Evolutionary conservation across 2,888 invertebrate genomes (phyloP).

Genomic region (Heliconius charithonia): DNA sequence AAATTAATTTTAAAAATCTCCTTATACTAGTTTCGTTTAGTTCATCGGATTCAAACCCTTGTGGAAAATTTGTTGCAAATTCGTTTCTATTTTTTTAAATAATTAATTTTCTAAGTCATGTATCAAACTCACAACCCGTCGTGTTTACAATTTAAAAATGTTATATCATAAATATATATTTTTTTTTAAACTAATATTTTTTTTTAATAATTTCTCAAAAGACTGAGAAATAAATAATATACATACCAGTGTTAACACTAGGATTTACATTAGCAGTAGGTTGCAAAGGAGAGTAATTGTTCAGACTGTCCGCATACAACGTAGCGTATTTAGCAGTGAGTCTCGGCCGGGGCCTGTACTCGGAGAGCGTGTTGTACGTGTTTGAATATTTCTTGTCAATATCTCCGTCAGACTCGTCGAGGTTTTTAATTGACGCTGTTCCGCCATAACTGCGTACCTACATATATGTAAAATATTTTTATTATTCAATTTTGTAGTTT

Average conservation of each 20-base stretch:
- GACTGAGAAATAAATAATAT: too few relatives aligned
- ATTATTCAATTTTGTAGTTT: not conserved
- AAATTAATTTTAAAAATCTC: not conserved
- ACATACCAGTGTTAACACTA: slow-evolving; percentile 47
- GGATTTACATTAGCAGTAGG: slow-evolving; percentile 37
- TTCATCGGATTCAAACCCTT: not conserved
- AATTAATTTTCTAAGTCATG: too few relatives aligned
- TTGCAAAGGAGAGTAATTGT: slow-evolving; percentile 64
- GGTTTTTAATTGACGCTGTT: slow-evolving; percentile 76
- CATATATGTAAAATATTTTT: slow-evolving; percentile 3
- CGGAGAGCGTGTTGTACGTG: slow-evolving; percentile 61
- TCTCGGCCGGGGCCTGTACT: slow-evolving; percentile 70
- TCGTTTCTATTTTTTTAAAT: too few relatives aligned
- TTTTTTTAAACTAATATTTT: too few relatives aligned
- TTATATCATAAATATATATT: too few relatives aligned
- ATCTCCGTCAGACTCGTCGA: slow-evolving; percentile 79
- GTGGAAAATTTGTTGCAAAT: too few relatives aligned
- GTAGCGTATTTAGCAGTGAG: slow-evolving; percentile 76
- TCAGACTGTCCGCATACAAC: slow-evolving; percentile 74
- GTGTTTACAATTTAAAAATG: too few relatives aligned
- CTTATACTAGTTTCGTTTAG: not conserved
- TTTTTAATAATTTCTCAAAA: too few relatives aligned
- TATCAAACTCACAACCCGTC: too few relatives aligned
- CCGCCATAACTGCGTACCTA: slow-evolving; percentile 78
- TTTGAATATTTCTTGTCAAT: slow-evolving; percentile 72